A percentile compares a stretch with the other conserved stretches of the same genome.
Conservation (phyloP, 2,113 vertebrate species). For the Alouatta palliata region DNA sequence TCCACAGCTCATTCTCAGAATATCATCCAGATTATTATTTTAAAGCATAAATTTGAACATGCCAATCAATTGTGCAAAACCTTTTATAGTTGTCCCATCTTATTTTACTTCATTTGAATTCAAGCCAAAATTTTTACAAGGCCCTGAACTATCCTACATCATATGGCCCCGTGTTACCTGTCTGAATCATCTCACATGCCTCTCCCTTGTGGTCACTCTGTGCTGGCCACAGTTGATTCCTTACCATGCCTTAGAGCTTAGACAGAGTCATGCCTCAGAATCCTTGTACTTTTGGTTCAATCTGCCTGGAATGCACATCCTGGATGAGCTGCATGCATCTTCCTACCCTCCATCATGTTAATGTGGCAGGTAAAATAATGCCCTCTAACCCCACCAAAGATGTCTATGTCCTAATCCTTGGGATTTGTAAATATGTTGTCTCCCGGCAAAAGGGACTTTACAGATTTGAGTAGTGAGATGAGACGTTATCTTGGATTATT, state of each 20-base stretch:
- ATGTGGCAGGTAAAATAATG: too few relatives aligned
- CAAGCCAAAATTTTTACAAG: not conserved
- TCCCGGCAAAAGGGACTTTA: not conserved
- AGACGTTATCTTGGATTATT: not conserved
- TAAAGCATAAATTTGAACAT: not conserved
- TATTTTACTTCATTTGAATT: not conserved
- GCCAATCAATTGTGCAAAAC: not conserved
- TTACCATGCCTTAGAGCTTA: too few relatives aligned
- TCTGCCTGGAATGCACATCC: too few relatives aligned
- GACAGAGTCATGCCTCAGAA: not conserved
- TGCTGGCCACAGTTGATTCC: too few relatives aligned
- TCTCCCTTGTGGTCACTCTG: not conserved
- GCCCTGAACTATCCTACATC: too few relatives aligned
- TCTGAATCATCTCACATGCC: fast-evolving
- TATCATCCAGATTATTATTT: not conserved
- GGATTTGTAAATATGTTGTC: not conserved
- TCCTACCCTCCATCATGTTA: fast-evolving
- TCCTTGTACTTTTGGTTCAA: not conserved
- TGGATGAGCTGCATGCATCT: not conserved
- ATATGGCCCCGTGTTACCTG: too few relatives aligned
- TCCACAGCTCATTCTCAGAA: not conserved
- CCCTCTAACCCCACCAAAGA: not conserved
- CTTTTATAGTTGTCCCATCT: not conserved
- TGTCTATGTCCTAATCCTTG: too few relatives aligned
- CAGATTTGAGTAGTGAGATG: not conserved